Evolutionary conservation across 1,140 invertebrate genomes (phyloP), one percentile per base, ranked within the genome.

Genomic region (Achatina immaculata): DNA sequence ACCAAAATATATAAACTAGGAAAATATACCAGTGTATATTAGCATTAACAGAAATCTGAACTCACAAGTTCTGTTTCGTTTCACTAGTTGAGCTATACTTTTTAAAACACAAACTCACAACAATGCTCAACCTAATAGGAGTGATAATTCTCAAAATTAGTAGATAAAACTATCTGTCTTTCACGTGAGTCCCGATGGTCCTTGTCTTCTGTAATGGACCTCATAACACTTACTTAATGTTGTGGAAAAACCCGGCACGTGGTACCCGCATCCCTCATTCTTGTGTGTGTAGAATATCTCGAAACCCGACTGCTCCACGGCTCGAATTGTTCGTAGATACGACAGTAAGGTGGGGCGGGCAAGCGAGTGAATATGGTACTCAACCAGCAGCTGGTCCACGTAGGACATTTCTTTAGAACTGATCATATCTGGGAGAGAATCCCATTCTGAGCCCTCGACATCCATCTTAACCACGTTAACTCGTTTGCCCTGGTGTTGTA

Each of bases 391-490:
- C 38, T 68, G 66, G 14, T 40, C 34, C 3, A 68, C 66, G 3
- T 31, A 11, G 3, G 3, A 7, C 38, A 68, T 9, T 31, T 68
- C 7, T 11, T 24, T 24, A 4, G 14, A 34, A 11, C 2, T 36
- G 14, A 68, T 14, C 66, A 68, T 68, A 34, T 68, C 9, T 9
- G 28, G 14, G 14, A 68, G 3, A 2, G 34, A 6, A 6, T 68
- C 38, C 73, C 73, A 76, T 48, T 76, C 73, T 6, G 14, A 3
- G 2, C 51, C 19, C 34, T 76, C 73, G 3, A 76, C 38, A 48
- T 76, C 73, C 51, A 76, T 76, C 51, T 76, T 76, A 19, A 76
- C 34, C 9, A 76, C 34, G 34, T 58, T 48, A 21, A 76, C 58
- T 7, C 9, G n/a, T 21, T 6, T 24, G 11, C 31, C 9, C 16